Evolutionary conservation across 2,113 vertebrate species (phyloP), one percentile per base, ranked within the genome.

Genomic region (Dunckerocampus dactyliophorus): DNA sequence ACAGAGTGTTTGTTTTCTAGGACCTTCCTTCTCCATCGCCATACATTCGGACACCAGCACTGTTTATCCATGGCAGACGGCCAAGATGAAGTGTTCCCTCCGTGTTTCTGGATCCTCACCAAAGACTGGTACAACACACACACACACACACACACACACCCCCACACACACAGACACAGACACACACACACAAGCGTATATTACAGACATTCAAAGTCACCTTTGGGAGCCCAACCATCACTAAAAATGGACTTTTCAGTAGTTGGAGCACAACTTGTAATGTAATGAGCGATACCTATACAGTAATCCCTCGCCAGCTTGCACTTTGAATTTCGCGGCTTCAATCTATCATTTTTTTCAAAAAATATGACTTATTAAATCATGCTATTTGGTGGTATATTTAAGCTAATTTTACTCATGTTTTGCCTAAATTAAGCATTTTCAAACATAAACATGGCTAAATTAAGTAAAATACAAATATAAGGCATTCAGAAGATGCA

Each of bases 1-100:
- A 19, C 24, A 31, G 34, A 47, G 34, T n/a, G 15, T 50, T 43
- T 47, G 24, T 60, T 50, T 51, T 34, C 20, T 72, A 99, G 96
- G 93, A 70, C 94, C 94, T 0, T 68, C 89, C 17, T 98, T 96
- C 77, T 89, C 92, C 39, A 90, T 93, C 51, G 89, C 88, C 0
- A 90, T 95, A 78, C 85, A 89, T 39, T 94, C 93, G 0, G 93
- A 95, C 82, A 88, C 78, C 21, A 88, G 74, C 0, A 93, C 84
- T 0, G 80, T 98, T 70, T 92, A 89, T 86, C 93, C 92, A 16
- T 93, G 93, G 43, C 95, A 97, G 47, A 92, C 94, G 0, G 92
- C 93, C 80, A 94, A 93, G 55, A 68, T 98, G 80, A 88, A 92
- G 72, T 99, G 96, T 42, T 88, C 88, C 13, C 2, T 98, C 66